Base-by-base conservation (phyloP, 1,140 invertebrate genomes). In the Zaprionus nigranus region DNA sequence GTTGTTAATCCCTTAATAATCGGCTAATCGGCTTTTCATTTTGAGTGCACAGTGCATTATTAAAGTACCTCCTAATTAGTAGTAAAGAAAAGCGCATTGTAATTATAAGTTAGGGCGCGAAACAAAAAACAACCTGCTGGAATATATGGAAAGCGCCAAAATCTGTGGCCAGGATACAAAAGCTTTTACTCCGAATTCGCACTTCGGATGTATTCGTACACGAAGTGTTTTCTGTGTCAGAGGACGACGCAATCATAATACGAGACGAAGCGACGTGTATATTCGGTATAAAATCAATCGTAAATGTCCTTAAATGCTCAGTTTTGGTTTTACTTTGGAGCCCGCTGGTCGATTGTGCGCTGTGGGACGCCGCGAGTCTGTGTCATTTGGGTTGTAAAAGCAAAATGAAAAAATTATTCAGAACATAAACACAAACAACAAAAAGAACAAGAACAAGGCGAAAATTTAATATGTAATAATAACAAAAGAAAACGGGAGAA, bases 241-340 rank as follows among this genome's bases (percentile, higher is more conserved):
- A 63, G 46, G 54, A 53, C 60, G 36, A 53, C 60, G 36, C 13
- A 26, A 60, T 38, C 30, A 54, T 34, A 34, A 34, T 56, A 74
- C 17, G 54, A 40, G 51, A 78, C 78, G 69, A 59, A 34, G 58
- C 49, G 46, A 75, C 66, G 56, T 65, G 57, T 62, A 61, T 88
- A 61, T 88, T 88, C 85, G 79, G 79, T 88, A 92, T 91, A 92
- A 92, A 90, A 92, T 91, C 87, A 91, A 91, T 91, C 79, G 84
- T 84, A 85, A 92, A 85, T 83, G 83, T 82, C 84, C 87, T 91
- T 91, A 85, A 92, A 82, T 85, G 90, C 82, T 91, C 75, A 91
- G 87, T 92, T 82, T 85, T 92, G 82, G 72, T 90, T 91, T 82
- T 75, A 75, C 88, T 75, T 82, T 75, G 70, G 78, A 75, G 58